phyloP scores from a whole-genome alignment of 2,797 vertebrate genomes.

The Ispidina picta region DNA sequence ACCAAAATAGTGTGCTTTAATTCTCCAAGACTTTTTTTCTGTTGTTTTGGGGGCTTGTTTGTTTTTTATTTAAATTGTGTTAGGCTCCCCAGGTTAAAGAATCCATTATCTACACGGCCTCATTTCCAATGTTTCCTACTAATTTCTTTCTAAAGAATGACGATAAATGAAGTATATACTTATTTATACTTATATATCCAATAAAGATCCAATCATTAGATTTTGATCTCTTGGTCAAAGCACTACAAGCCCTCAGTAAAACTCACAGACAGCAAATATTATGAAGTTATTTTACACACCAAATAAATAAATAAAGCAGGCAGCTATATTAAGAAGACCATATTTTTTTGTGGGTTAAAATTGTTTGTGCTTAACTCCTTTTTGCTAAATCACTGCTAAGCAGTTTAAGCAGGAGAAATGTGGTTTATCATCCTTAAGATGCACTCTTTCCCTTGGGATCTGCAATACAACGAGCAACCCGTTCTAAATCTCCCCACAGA shows the following conservation, averaged over 20 bases:
- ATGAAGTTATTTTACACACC: background rate
- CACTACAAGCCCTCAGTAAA: background rate
- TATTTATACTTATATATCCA: background rate
- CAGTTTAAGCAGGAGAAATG: background rate
- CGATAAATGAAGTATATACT: background rate
- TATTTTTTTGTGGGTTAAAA: background rate
- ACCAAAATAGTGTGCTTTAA: background rate
- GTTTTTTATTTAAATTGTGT: background rate
- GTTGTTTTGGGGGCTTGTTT: background rate
- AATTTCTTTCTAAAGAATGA: background rate
- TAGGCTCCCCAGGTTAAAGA: background rate
- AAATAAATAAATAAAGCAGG: background rate
- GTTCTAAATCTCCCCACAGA: background rate
- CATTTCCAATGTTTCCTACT: background rate
- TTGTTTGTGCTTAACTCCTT: background rate
- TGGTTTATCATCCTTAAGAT: background rate
- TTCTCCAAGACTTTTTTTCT: background rate
- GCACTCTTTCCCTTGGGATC: background rate
- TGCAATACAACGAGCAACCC: background rate
- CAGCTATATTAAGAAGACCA: accelerated
- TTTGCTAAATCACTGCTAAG: background rate
- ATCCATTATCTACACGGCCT: background rate
- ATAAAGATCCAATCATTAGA: background rate
- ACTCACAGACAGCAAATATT: background rate
- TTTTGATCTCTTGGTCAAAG: background rate